Percentiles rank a stretch among this genome's conserved stretches.
phyloP scores from a whole-genome alignment of 2,888 invertebrate genomes.

The Drosophila algonquin region DNA sequence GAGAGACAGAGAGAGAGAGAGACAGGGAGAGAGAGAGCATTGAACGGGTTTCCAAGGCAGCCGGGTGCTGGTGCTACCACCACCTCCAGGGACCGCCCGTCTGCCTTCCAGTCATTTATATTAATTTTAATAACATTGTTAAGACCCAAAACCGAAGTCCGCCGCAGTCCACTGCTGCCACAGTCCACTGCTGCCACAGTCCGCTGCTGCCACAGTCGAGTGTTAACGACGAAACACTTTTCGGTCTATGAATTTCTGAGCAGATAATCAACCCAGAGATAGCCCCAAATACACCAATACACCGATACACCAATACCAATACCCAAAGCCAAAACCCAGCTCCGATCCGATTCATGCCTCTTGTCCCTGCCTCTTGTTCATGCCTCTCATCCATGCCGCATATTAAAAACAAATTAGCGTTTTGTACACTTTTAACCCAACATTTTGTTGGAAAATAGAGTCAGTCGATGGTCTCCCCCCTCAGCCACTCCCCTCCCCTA shows the following conservation, averaged over 20 bases:
- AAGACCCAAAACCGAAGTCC: conserved; percentile 41
- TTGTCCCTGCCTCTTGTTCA: no score
- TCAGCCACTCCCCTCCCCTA: no score
- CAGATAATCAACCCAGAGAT: conserved; percentile 62
- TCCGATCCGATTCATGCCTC: no score
- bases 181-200: no score
- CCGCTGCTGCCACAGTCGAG: conserved; percentile 33
- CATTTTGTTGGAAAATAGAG: conserved; percentile 16
- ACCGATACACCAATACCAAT: background rate
- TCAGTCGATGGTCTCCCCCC: no score
- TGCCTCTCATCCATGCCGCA: conserved; percentile 36
- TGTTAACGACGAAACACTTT: conserved; percentile 78
- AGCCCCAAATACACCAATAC: no score
- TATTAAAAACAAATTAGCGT: conserved; percentile 77
- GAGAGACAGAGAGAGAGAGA: conserved; percentile 24
- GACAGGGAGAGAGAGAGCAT: conserved; percentile 33
- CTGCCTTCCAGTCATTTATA: conserved; percentile 70
- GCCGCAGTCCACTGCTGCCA: background rate
- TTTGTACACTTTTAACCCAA: conserved; percentile 42
- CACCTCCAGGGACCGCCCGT: conserved; percentile 31
- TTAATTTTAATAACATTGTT: conserved; percentile 81
- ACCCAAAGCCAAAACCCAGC: no score
- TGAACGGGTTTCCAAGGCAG: conserved; percentile 69
- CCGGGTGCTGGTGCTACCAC: conserved; percentile 3
- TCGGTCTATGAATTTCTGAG: conserved; percentile 68